These are phyloP conservation scores for Nudaria mundana DNA, from an alignment of 2,888 invertebrate genomes.

Conservation along the genomic window DNA sequence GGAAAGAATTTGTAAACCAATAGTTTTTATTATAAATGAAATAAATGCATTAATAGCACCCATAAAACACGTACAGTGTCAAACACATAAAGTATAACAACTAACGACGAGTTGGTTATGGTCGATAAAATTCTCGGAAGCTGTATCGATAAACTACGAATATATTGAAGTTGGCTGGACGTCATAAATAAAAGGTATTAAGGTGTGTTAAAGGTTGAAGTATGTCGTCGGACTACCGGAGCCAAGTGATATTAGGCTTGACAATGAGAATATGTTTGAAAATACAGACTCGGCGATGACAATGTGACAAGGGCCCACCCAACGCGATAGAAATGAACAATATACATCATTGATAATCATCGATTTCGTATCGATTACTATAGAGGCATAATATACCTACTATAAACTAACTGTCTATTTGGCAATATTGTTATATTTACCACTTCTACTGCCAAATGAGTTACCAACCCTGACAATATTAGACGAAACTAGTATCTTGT, in stretches of 20 bases:
- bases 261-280: conserved; percentile 52
- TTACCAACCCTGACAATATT: too few relatives aligned
- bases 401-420: too few relatives aligned
- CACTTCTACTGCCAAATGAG: too few relatives aligned
- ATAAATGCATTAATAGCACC: conserved; percentile 59
- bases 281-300: conserved; percentile 35
- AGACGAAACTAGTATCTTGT: too few relatives aligned
- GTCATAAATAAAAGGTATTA: conserved; percentile 75
- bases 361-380: too few relatives aligned
- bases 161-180: conserved; percentile 26
- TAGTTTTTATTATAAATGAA: conserved; percentile 38
- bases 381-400: too few relatives aligned
- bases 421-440: too few relatives aligned
- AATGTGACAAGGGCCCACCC: conserved; percentile 50
- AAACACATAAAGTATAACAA: conserved; percentile 55
- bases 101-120: conserved; percentile 50
- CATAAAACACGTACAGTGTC: conserved; percentile 52
- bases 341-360: conserved; percentile 72
- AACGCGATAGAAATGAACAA: conserved; percentile 63
- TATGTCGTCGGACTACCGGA: conserved; percentile 47
- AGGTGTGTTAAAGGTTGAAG: conserved; percentile 55
- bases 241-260: conserved; percentile 56
- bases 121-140: conserved; percentile 33
- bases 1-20: conserved; percentile 2
- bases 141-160: conserved; percentile 13